Conservation (phyloP, 2,888 invertebrate species). For the Meteorus cinctellus region DNA sequence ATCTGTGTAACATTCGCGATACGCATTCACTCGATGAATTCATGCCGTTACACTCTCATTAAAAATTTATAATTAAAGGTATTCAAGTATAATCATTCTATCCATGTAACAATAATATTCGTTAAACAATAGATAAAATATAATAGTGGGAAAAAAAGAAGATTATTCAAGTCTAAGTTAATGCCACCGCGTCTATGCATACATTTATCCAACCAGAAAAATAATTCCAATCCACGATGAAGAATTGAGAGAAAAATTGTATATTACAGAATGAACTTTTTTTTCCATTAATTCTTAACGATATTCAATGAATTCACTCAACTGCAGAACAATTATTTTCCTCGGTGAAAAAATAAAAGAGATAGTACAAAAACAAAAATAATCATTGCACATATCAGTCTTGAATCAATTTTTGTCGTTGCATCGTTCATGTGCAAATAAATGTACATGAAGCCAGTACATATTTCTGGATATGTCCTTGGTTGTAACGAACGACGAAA, state of each 20-base stretch:
- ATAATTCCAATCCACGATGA: too few relatives aligned
- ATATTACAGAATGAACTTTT: too few relatives aligned
- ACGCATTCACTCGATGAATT: constrained; percentile 45
- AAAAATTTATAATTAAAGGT: not conserved
- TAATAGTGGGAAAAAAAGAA: not conserved
- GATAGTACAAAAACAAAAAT: not conserved
- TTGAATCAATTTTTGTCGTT: constrained; percentile 50
- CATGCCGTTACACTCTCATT: constrained; percentile 36
- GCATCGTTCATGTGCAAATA: constrained; percentile 51
- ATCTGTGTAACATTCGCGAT: constrained; percentile 39
- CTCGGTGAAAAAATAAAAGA: not conserved
- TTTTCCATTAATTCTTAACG: too few relatives aligned
- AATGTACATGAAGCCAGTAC: constrained; percentile 32
- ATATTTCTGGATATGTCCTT: constrained; percentile 55
- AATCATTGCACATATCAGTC: constrained; percentile 44
- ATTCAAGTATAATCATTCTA: not conserved
- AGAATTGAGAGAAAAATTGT: too few relatives aligned
- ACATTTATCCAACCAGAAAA: too few relatives aligned
- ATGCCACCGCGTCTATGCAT: too few relatives aligned
- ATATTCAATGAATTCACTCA: too few relatives aligned
- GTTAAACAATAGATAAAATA: not conserved
- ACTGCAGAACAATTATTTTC: too few relatives aligned
- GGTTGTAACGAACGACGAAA: constrained; percentile 53
- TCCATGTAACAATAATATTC: constrained; percentile 2
- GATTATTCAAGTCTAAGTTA: not conserved